Conservation (phyloP, 2,113 vertebrate species). For the Helogale parvula region DNA sequence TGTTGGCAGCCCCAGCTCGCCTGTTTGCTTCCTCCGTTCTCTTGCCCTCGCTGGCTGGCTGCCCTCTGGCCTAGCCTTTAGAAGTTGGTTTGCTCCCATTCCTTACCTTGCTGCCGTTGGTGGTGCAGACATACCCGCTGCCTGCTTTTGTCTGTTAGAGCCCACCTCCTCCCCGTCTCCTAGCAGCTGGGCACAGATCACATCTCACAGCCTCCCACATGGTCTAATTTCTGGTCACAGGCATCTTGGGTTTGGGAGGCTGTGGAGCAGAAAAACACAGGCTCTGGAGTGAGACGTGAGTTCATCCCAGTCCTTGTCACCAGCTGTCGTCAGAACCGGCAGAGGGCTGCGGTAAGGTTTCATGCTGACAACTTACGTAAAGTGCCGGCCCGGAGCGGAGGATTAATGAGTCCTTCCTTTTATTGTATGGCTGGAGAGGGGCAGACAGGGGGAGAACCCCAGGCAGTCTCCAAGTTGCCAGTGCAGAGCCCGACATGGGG, state of each 20-base stretch:
- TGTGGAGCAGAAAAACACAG: background rate
- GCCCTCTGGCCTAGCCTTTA: background rate
- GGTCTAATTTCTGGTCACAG: background rate
- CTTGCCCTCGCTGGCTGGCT: background rate
- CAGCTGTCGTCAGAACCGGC: background rate
- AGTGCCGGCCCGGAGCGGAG: background rate
- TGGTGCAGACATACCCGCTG: background rate
- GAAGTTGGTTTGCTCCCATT: background rate
- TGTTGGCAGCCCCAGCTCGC: background rate
- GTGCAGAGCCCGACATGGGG: too few species aligned
- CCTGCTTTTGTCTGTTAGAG: background rate
- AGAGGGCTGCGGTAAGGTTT: background rate
- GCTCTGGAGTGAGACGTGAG: background rate
- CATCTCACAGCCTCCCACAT: accelerated
- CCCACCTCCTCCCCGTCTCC: background rate
- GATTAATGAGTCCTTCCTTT: background rate
- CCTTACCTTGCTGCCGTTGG: background rate
- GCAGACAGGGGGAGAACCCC: too few species aligned
- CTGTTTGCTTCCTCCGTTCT: background rate
- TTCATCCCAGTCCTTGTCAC: background rate
- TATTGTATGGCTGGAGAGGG: background rate
- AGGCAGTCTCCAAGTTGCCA: too few species aligned
- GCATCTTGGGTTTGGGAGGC: background rate
- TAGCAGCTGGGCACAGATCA: background rate
- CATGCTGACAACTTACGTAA: background rate